Evolutionary conservation across 2,113 vertebrate genomes (phyloP).

Genomic region (Chaetodon trifascialis): DNA sequence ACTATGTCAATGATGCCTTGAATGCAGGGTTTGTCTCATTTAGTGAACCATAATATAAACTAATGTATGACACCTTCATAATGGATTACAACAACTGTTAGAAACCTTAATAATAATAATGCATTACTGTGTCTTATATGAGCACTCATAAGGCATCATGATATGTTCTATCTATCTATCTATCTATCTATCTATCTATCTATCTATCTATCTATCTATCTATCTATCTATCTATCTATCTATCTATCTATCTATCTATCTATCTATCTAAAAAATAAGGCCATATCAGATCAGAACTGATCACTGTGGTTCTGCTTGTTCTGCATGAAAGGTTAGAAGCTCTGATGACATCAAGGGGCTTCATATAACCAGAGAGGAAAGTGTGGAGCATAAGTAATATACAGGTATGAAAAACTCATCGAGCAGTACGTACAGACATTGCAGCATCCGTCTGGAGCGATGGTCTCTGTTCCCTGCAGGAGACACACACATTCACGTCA

Average conservation of each 20-base stretch:
- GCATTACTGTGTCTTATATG: neutral
- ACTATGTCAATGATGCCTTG: neutral
- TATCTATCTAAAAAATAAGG: no score
- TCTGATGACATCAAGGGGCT: neutral
- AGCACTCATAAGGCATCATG: neutral
- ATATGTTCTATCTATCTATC: no score
- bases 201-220: no score
- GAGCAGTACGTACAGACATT: constrained; percentile 66
- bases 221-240: no score
- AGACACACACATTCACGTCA: constrained; percentile 27
- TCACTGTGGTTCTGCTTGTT: neutral
- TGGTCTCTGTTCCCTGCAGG: constrained; percentile 71
- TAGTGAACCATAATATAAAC: neutral
- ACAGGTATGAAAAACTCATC: neutral
- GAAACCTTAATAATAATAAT: neutral
- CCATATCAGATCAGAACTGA: neutral
- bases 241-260: no score
- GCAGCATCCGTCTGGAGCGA: constrained; percentile 74
- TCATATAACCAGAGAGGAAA: neutral
- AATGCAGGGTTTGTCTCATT: neutral
- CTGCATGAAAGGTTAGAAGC: neutral
- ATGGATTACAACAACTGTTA: neutral
- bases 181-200: no score
- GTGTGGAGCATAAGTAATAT: neutral
- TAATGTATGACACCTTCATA: neutral